A percentile compares a stretch with the other conserved stretches of the same genome.
Evolutionary conservation across 2,888 invertebrate species (phyloP).

Genomic region (Dioctria rufipes): DNA sequence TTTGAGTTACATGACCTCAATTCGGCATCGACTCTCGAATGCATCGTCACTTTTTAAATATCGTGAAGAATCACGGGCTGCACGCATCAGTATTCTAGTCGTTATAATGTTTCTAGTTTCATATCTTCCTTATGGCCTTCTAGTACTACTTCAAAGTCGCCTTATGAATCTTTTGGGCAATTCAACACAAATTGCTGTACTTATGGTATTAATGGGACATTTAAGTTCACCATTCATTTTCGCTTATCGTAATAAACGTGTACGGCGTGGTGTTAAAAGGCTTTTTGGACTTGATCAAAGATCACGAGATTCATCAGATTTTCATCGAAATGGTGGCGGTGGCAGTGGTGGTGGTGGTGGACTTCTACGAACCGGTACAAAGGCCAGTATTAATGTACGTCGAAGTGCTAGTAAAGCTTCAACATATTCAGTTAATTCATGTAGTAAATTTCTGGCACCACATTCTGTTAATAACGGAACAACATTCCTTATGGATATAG

Average conservation of each 20-base stretch:
- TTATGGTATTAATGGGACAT: conserved; percentile 70
- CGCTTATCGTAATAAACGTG: conserved; percentile 71
- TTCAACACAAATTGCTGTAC: conserved; percentile 68
- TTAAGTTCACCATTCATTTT: conserved; percentile 71
- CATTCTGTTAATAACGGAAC: conserved; percentile 55
- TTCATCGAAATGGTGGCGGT: conserved; percentile 10
- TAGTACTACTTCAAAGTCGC: conserved; percentile 69
- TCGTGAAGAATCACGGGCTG: conserved; percentile 90
- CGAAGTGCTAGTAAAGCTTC: conserved; percentile 70
- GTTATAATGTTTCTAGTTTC: conserved; percentile 72
- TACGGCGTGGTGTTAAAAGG: conserved; percentile 70
- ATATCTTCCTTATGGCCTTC: conserved; percentile 69
- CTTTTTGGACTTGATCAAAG: conserved; percentile 67
- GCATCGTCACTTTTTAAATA: conserved; percentile 88
- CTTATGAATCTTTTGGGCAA: conserved; percentile 67
- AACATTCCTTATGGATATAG: conserved; percentile 57
- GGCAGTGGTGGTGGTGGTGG: too few relatives aligned
- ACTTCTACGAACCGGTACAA: conserved; percentile 59
- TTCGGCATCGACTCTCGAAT: conserved; percentile 86
- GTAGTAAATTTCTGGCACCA: conserved; percentile 67
- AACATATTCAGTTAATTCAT: conserved; percentile 69
- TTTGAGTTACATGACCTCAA: conserved; percentile 76
- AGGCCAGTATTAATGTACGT: conserved; percentile 65
- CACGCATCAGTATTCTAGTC: conserved; percentile 81
- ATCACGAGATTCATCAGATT: conserved; percentile 62